phyloP scores from a whole-genome alignment of 53 echinoderm and acorn worm species.

The Patiria pectinifera region DNA sequence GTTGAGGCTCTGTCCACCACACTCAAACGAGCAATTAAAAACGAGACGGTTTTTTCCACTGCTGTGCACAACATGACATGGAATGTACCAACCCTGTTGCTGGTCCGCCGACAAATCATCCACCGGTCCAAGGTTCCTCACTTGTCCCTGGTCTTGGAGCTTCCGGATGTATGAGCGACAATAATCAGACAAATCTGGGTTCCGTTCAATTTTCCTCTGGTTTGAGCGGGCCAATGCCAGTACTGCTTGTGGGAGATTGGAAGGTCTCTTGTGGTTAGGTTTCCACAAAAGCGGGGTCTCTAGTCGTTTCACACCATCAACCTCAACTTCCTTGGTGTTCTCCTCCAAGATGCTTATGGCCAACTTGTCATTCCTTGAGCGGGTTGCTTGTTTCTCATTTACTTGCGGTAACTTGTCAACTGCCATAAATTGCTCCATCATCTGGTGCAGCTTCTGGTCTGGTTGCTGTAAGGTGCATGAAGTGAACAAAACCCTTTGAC shows the following conservation, averaged over 20 bases:
- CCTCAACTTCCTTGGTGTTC: not conserved
- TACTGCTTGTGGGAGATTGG: not conserved
- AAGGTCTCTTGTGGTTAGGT: not conserved
- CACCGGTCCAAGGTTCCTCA: not conserved
- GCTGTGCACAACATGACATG: too few relatives aligned
- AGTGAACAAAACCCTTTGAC: not conserved
- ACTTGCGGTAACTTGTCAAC: not conserved
- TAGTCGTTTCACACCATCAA: not conserved
- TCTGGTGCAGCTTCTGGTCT: not conserved
- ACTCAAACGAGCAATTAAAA: not conserved
- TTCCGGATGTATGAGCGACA: slow-evolving; percentile 25
- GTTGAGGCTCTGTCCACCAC: not conserved
- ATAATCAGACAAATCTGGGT: slow-evolving; percentile 21
- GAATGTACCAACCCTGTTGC: too few relatives aligned
- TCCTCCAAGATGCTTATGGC: slow-evolving; percentile 1
- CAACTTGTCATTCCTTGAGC: not conserved
- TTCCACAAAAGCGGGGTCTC: slow-evolving; percentile 16
- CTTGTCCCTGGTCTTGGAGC: not conserved
- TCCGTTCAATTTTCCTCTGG: not conserved
- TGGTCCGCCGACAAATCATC: too few relatives aligned
- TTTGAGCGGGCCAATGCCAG: slow-evolving; percentile 1
- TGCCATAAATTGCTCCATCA: not conserved
- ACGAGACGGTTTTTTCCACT: too few relatives aligned
- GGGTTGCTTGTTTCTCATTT: not conserved
- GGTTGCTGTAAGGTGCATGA: not conserved